Evolutionary conservation across 2,888 invertebrate species (phyloP), one percentile per base, ranked within the genome.

Genomic region (Eutolmus rufibarbis): DNA sequence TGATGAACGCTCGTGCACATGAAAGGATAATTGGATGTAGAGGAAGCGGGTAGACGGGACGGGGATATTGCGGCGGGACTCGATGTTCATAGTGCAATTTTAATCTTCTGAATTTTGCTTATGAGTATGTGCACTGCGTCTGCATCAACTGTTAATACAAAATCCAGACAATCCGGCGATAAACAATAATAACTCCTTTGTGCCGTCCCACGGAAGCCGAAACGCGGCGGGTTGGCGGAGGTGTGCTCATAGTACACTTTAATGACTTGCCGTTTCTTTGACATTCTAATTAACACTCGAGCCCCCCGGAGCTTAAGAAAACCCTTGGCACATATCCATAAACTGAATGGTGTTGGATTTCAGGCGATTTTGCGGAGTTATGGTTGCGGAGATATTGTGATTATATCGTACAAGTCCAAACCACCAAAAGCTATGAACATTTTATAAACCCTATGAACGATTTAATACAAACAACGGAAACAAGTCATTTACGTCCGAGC

Each of bases 11-110:
- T 85, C 23, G 31, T 85, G 43, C 40, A 74, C 85, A 85, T 85
- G 74, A 85, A 85, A 74, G 85, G 74, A 85, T 85, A 85, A 85
- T 85, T 85, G 74, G 74, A 85, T 85, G 74, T 85, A 85, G 85
- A 85, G 85, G 85, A 85, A 85, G 74, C 74, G 85, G 31, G 31
- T 51, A 51, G 43, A 46, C 43, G 85, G 46, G 40, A 23, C 8
- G 78, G 16, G 66, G 43, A 56, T 74, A 74, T 66, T 74, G n/a
- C n/a, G 19, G 74, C 28, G 46, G 85, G 43, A 28, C 74, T 14
- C 16, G 74, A 34, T 56, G 56, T 56, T 56, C 56, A 56, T 56
- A 56, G 56, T 5, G 74, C 85, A 40, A 34, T 66, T 74, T 85
- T 85, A 85, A 82, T 82, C 82, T 57, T 82, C 43, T 82, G 31